phyloP scores from a whole-genome alignment of 2,888 invertebrate genomes.

The Luperina testacea region DNA sequence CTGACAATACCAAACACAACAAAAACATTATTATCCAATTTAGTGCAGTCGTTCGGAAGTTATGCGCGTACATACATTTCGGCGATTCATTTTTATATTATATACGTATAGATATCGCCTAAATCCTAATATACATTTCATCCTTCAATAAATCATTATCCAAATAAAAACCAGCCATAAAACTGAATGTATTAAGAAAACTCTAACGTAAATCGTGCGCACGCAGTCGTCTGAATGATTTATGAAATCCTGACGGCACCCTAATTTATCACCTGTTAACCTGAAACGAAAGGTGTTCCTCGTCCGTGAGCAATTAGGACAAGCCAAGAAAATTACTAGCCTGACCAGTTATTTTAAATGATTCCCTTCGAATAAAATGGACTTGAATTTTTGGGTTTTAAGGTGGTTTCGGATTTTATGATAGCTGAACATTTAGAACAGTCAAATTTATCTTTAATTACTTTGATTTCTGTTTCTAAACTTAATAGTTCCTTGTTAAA shows the following conservation, averaged over 20 bases:
- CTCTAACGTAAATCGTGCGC: slow-evolving; percentile 24
- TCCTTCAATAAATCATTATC: slow-evolving; percentile 13
- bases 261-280: slow-evolving; percentile 75
- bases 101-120: not conserved
- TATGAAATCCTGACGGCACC: slow-evolving; percentile 68
- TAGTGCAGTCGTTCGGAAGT: too few species aligned
- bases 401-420: not conserved
- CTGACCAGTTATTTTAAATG: slow-evolving; percentile 45
- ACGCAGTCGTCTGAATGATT: slow-evolving; percentile 67
- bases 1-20: too few species aligned
- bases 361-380: slow-evolving; percentile 18
- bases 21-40: too few species aligned
- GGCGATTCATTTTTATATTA: too few species aligned
- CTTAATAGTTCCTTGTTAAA: slow-evolving; percentile 37
- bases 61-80: too few species aligned
- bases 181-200: slow-evolving; percentile 38
- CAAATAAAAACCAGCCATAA: slow-evolving; percentile 40
- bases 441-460: slow-evolving; percentile 6
- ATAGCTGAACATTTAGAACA: not conserved
- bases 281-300: slow-evolving; percentile 66
- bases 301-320: slow-evolving; percentile 64
- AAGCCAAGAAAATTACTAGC: slow-evolving; percentile 61
- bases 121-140: not conserved
- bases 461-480: slow-evolving; percentile 48
- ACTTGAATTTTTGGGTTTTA: slow-evolving; percentile 5